Conservation (phyloP, 2,797 vertebrate species). For the Morus bassanus region DNA sequence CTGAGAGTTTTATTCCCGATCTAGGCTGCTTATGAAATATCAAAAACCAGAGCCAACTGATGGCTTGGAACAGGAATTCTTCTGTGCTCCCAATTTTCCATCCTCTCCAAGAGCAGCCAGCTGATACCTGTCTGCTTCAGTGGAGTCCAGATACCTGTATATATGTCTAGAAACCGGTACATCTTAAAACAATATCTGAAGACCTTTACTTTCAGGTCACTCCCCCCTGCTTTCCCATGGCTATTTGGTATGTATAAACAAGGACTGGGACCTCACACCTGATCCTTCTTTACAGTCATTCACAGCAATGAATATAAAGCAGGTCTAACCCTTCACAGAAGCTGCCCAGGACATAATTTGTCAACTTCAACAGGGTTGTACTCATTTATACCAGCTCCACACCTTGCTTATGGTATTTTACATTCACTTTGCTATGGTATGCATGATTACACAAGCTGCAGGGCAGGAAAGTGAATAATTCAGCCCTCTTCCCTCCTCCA, state of each 20-base stretch:
- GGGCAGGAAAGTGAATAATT: constrained; percentile 26
- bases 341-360: not conserved
- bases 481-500: not conserved
- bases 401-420: not conserved
- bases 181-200: not conserved
- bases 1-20: not conserved
- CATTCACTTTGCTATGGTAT: not conserved
- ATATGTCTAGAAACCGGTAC: not conserved
- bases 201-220: not conserved
- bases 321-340: not conserved
- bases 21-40: not conserved
- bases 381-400: not conserved
- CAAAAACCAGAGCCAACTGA: not conserved
- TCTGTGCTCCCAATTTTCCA: not conserved
- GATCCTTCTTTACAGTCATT: not conserved
- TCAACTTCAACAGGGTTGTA: not conserved
- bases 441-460: constrained; percentile 22
- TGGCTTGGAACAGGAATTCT: not conserved
- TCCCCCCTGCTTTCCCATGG: not conserved
- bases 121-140: not conserved
- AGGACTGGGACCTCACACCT: not conserved
- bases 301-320: not conserved
- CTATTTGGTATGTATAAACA: not conserved
- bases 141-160: not conserved
- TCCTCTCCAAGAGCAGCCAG: not conserved